phyloP scores from a whole-genome alignment of 2,113 vertebrate species.

The Haliaeetus leucogaster region DNA sequence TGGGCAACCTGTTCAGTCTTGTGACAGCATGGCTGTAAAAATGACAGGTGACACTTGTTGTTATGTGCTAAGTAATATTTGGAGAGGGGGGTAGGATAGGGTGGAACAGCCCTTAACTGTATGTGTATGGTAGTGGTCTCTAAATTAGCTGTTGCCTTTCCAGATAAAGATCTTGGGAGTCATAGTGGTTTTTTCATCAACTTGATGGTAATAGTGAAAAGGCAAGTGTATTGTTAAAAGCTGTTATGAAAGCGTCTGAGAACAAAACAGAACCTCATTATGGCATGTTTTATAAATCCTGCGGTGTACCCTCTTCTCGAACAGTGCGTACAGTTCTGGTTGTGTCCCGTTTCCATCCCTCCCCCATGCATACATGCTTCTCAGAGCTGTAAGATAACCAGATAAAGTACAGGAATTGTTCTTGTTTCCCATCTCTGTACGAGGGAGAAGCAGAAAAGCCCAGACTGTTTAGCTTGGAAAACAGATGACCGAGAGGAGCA shows the following conservation, averaged over 20 bases:
- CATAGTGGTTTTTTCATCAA: background rate
- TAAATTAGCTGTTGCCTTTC: background rate
- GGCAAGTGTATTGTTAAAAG: slow-evolving; percentile 30
- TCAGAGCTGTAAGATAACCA: background rate
- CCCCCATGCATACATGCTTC: background rate
- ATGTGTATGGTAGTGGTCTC: background rate
- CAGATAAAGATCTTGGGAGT: slow-evolving; percentile 5
- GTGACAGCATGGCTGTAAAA: background rate
- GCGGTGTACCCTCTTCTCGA: background rate
- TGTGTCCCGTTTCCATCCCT: background rate
- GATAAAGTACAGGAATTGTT: background rate
- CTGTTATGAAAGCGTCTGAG: slow-evolving; percentile 26
- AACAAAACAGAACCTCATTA: slow-evolving; percentile 25
- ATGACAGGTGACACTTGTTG: background rate
- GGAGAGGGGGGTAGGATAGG: background rate
- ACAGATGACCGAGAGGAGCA: background rate
- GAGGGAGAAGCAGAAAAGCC: background rate
- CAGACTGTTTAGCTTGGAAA: background rate
- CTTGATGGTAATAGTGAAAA: background rate
- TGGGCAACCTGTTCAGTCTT: background rate
- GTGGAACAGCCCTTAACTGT: background rate
- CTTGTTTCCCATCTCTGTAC: background rate
- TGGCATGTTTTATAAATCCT: slow-evolving; percentile 19
- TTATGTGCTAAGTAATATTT: background rate
- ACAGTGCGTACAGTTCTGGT: background rate